Evolutionary conservation across 2,888 invertebrate species (phyloP).

Genomic region (Stomorhina lunata): DNA sequence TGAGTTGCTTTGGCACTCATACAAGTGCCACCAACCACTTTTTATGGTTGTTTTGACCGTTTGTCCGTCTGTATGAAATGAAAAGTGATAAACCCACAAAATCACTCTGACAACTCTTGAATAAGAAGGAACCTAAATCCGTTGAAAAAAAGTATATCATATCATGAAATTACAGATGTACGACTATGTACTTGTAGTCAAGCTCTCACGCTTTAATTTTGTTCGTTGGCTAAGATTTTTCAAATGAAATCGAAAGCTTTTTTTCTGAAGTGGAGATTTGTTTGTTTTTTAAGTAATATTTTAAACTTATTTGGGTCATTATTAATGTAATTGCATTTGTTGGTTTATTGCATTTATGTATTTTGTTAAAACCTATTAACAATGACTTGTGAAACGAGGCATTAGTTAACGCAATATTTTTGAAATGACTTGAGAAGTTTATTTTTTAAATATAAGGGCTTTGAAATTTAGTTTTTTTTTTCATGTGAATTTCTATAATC

Average conservation of each 20-base stretch:
- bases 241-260: slow-evolving; percentile 45
- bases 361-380: too few species aligned
- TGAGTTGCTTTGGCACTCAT: neutral
- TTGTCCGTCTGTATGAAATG: slow-evolving; percentile 55
- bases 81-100: slow-evolving; percentile 42
- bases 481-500: too few species aligned
- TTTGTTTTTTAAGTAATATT: neutral
- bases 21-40: neutral
- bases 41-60: slow-evolving; percentile 23
- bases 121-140: slow-evolving; percentile 10
- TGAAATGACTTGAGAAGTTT: too few species aligned
- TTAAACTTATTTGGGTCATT: neutral
- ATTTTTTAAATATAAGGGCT: too few species aligned
- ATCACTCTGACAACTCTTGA: neutral
- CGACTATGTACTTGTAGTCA: neutral
- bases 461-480: too few species aligned
- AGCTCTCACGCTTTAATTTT: neutral
- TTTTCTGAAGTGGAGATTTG: neutral
- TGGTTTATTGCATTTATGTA: neutral
- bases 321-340: neutral
- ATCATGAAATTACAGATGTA: slow-evolving; percentile 12
- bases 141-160: slow-evolving; percentile 41
- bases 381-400: too few species aligned
- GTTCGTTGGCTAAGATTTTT: neutral
- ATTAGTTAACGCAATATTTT: too few species aligned